phyloP scores from a whole-genome alignment of 2,797 vertebrate species.

The Gallinago nigripennis region DNA sequence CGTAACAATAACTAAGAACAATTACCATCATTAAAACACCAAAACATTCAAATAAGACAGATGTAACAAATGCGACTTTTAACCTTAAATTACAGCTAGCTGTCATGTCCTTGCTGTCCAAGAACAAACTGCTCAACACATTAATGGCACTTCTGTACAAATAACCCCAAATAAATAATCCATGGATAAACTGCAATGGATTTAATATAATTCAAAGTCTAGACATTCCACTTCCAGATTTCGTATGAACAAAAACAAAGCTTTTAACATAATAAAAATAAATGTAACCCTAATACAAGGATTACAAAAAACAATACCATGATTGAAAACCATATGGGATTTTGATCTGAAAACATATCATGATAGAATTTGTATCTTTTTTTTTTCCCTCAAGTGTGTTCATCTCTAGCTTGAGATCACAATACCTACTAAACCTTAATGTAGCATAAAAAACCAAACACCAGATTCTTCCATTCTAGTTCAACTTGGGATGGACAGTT shows the following conservation, averaged over 20 bases:
- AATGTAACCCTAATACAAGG: conserved; percentile 62
- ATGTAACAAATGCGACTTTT: background rate
- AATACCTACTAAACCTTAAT: background rate
- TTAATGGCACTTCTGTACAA: conserved; percentile 3
- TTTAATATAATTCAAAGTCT: conserved; percentile 65
- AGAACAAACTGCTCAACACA: background rate
- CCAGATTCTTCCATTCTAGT: background rate
- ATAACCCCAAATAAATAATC: conserved; percentile 50
- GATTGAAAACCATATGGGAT: conserved; percentile 47
- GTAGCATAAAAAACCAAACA: background rate
- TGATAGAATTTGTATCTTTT: background rate
- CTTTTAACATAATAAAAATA: conserved; percentile 59
- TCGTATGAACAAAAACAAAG: conserved; percentile 5
- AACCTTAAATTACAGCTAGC: background rate
- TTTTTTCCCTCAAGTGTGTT: background rate
- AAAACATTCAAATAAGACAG: background rate
- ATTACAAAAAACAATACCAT: conserved; percentile 46
- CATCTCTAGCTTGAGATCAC: background rate
- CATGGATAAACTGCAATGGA: conserved; percentile 32
- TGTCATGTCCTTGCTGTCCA: background rate
- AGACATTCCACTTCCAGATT: conserved; percentile 52
- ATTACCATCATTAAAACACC: background rate
- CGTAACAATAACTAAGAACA: background rate
- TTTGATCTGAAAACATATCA: conserved; percentile 3
- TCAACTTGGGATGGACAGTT: background rate